phyloP scores from a whole-genome alignment of 2,113 vertebrate species.

The Eptesicus fuscus region DNA sequence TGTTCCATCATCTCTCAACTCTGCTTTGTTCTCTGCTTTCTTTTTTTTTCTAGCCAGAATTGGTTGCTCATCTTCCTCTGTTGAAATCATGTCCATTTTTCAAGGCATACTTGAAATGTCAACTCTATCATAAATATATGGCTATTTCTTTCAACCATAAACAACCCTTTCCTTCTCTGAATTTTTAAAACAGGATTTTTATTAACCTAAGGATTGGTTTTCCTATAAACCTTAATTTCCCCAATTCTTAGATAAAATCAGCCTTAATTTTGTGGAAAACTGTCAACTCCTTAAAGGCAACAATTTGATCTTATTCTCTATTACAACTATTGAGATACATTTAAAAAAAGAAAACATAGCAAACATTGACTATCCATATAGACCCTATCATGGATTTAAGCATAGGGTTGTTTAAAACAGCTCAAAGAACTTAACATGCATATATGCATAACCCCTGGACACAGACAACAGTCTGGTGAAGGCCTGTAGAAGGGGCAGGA shows the following conservation, averaged over 20 bases:
- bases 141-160: not conserved
- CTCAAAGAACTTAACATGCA: too few relatives aligned
- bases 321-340: not conserved
- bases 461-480: too few relatives aligned
- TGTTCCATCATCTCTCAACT: not conserved
- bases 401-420: not conserved
- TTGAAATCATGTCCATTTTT: not conserved
- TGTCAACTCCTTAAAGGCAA: not conserved
- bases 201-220: not conserved
- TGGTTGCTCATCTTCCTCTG: not conserved
- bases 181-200: conserved; percentile 10
- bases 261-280: not conserved
- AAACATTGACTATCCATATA: not conserved
- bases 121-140: not conserved
- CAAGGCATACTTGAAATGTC: not conserved
- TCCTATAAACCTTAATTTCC: not conserved
- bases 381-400: not conserved
- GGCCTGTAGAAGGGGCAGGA: too few relatives aligned
- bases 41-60: not conserved
- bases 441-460: too few relatives aligned
- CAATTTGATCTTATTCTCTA: not conserved
- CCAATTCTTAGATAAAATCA: not conserved
- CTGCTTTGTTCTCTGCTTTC: not conserved
- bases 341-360: not conserved
- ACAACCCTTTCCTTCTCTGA: not conserved